Evolutionary conservation across 2,797 vertebrate species (phyloP), one percentile per base, ranked within the genome.

Genomic region (Enteromius fasciolatus): DNA sequence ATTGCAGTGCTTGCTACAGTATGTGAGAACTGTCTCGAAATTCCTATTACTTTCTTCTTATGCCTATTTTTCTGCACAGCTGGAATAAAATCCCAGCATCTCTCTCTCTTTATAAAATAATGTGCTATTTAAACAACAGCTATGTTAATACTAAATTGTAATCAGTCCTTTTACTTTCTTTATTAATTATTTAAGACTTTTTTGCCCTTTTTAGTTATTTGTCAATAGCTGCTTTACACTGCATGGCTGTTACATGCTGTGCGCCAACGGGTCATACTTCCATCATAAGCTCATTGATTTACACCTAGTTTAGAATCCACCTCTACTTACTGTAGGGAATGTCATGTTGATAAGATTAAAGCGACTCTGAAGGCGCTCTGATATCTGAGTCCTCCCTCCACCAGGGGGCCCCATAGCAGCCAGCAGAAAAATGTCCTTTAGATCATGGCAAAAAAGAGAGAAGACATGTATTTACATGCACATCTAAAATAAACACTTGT

Each of bases 281-380:
- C 6, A 57, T 67, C 33, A 39, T n/a, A 67, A 39, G 4, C 39
- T 33, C 8, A 11, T 39, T 12, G 0, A 39, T 75, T 39, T 57
- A n/a, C 8, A 76, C 8, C 1, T 46, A 54, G 25, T 36, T 48
- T 67, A 59, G 41, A 44, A 69, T 82, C 11, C 76, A 64, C 31
- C 41, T 59, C n/a, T 61, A 91, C 94, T 92, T 91, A 97, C 97
- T 63, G 93, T 90, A 54, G 97, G 97, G 87, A 96, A 97, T 68
- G 96, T 97, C 96, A 97, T 96, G 86, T 97, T 97, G 92, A 97
- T 95, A 86, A 97, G 93, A 88, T 95, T 97, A 90, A 98, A 97
- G 31, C 95, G 90, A 90, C 96, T 96, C 91, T 96, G 96, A 8
- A 97, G 90, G 57, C 97, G 95, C 0, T 89, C 82, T 23, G 96